Evolutionary conservation across 2,113 vertebrate genomes (phyloP).

Genomic region (Podarcis muralis): DNA sequence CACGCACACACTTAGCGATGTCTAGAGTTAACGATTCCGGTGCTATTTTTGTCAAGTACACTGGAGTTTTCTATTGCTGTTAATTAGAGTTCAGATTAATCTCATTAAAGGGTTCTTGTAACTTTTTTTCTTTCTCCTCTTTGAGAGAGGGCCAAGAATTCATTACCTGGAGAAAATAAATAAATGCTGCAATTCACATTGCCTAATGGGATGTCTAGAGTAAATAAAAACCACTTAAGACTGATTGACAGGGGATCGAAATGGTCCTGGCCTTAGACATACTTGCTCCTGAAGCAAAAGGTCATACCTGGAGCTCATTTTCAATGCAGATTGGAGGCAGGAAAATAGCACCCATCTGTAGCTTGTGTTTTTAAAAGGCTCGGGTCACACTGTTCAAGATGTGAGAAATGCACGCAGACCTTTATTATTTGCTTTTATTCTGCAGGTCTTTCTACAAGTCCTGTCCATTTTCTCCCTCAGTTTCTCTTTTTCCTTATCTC

Average conservation of each 20-base stretch:
- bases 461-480: not conserved
- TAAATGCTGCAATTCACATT: conserved; percentile 28
- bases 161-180: conserved; percentile 48
- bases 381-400: not conserved
- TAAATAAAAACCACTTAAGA: conserved; percentile 71
- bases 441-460: not conserved
- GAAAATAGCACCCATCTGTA: not conserved
- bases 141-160: conserved; percentile 45
- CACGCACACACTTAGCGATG: not conserved
- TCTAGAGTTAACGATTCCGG: conserved; percentile 51
- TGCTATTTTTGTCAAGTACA: conserved; percentile 64
- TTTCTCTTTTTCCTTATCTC: not conserved
- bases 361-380: not conserved
- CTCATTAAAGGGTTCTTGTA: conserved; percentile 49
- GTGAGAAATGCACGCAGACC: not conserved
- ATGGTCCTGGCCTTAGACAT: not conserved
- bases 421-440: not conserved
- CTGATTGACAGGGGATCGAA: conserved; percentile 54
- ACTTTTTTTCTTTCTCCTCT: conserved; percentile 46
- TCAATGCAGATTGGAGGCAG: not conserved
- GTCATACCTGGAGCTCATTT: conserved; percentile 8
- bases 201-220: conserved; percentile 59
- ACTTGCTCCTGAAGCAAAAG: conserved; percentile 15
- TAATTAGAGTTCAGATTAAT: conserved; percentile 67
- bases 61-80: conserved; percentile 62